Evolutionary conservation across 2,888 invertebrate species (phyloP), one percentile per base, ranked within the genome.

Genomic region (Melikaiella ostensackeni): DNA sequence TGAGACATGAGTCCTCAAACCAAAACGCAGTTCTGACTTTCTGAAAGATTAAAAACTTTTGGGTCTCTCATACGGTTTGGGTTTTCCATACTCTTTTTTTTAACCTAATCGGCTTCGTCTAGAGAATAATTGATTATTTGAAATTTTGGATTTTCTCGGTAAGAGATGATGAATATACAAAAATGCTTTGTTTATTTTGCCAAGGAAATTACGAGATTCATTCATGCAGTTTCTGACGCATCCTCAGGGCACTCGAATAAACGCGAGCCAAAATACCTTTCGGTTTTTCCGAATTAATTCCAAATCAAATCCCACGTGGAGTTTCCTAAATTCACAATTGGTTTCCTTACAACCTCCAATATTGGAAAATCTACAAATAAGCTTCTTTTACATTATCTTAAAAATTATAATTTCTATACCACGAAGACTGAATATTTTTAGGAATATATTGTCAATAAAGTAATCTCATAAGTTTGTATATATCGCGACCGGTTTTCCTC

Each of bases 171-270:
- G 46, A n/a, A n/a, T n/a, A n/a, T n/a, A n/a, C n/a, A 8, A 50
- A 7, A n/a, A 50, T 50, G n/a, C 50, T 50, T 8, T 57, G 59
- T 74, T 33, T 74, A 59, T 57, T 74, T 57, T 57, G 27, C 8
- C 8, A 46, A 42, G 8, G 46, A 27, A 66, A 66, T 79, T 79
- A 75, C 50, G 66, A 55, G 75, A 62, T 78, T 79, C 61, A 38
- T 66, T 30, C 74, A 27, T 38, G 74, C 74, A 33, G 42, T 38
- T 57, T 61, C 55, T 74, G 74, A 35, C 35, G 74, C 64, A 64
- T 50, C 50, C 57, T 50, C 57, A 57, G 57, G 38, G 38, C 38
- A 38, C 73, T 73, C 21, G 27, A 61, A 61, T 30, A 57, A 38
- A 27, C 75, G 24, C 73, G 61, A 38, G 75, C 63, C 75, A 62